These are phyloP conservation scores for Noctua janthe DNA, from an alignment of 2,888 invertebrate species.

Conservation along the genomic window DNA sequence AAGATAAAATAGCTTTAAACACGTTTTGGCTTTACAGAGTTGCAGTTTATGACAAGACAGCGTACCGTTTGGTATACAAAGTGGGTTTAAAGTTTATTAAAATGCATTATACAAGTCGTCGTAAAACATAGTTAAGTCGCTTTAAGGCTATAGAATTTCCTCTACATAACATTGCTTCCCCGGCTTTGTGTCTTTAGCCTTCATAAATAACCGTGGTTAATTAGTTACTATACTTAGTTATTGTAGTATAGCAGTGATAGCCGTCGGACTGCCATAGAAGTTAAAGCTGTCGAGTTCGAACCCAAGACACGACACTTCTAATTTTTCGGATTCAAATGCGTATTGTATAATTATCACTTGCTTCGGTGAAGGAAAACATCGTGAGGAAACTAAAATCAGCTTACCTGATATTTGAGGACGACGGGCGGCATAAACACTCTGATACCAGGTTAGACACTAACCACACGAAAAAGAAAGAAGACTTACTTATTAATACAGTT, in stretches of 20 bases:
- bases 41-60: slow-evolving; percentile 38
- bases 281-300: too few relatives aligned
- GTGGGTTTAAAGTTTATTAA: slow-evolving; percentile 46
- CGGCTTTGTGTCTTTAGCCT: neutral
- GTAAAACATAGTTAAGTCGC: slow-evolving; percentile 33
- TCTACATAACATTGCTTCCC: neutral
- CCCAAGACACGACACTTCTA: too few relatives aligned
- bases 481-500: slow-evolving; percentile 4
- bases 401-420: too few relatives aligned
- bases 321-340: too few relatives aligned
- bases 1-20: slow-evolving; percentile 38
- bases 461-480: too few relatives aligned
- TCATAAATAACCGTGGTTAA: neutral
- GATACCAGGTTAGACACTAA: too few relatives aligned
- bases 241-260: too few relatives aligned
- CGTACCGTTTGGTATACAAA: slow-evolving; percentile 21
- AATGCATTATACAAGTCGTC: slow-evolving; percentile 38
- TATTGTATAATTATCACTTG: too few relatives aligned
- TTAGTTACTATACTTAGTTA: neutral
- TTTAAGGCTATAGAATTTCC: slow-evolving; percentile 14
- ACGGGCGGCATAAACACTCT: too few relatives aligned
- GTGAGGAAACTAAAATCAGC: too few relatives aligned
- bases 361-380: too few relatives aligned
- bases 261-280: too few relatives aligned
- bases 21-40: slow-evolving; percentile 31